Evolutionary conservation across 2,888 invertebrate species (phyloP).

Genomic region (Drosophila borborema): DNA sequence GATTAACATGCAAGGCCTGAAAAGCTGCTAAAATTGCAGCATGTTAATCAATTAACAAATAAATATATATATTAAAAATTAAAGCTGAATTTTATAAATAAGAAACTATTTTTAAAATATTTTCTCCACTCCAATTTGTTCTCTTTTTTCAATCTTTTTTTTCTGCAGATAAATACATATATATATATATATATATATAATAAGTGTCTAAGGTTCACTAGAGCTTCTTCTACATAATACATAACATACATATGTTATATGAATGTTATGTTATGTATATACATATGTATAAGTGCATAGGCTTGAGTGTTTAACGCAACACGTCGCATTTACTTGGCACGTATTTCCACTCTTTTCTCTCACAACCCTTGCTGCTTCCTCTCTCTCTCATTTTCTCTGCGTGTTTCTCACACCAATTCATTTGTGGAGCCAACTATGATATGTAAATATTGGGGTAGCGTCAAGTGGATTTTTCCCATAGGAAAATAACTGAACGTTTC

Average conservation of each 20-base stretch:
- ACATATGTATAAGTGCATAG: constrained; percentile 22
- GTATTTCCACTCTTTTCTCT: constrained; percentile 8
- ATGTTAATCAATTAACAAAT: too few species aligned
- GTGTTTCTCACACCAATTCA: constrained; percentile 40
- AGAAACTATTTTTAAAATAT: too few species aligned
- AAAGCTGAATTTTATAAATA: too few species aligned
- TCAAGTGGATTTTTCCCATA: constrained; percentile 66
- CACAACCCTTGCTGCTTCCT: background rate
- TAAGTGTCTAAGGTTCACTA: background rate
- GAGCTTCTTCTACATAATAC: background rate
- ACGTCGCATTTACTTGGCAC: constrained; percentile 48
- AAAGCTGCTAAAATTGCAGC: too few species aligned
- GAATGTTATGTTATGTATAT: background rate
- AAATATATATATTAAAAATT: too few species aligned
- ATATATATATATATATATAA: too few species aligned
- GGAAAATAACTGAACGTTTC: constrained; percentile 59
- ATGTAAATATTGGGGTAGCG: constrained; percentile 69
- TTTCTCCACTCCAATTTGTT: too few species aligned
- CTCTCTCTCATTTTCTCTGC: background rate
- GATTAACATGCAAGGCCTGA: too few species aligned
- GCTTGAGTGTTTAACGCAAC: constrained; percentile 43
- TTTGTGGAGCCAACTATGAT: constrained; percentile 67
- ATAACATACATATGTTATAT: background rate
- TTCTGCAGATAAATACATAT: too few species aligned
- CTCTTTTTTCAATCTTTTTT: too few species aligned